Evolutionary conservation across 1,140 invertebrate species (phyloP), one percentile per base, ranked within the genome.

Genomic region (Achroia grisella): DNA sequence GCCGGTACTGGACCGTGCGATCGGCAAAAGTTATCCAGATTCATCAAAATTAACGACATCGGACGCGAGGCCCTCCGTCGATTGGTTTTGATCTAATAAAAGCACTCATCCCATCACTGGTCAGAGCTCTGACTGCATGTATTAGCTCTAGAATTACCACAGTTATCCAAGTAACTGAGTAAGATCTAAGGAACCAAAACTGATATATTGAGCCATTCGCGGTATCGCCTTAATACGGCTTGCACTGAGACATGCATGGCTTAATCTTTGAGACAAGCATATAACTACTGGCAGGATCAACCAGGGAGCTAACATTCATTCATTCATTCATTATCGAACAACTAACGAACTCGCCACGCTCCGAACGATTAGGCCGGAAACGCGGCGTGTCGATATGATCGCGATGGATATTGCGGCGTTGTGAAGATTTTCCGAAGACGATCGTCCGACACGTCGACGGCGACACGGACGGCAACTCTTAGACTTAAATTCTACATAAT

Each of bases 91-190:
- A 84, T 84, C 82, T 86, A 81, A 86, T 93, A 91, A 92, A 91
- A 89, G 88, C 90, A 87, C 88, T 87, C 89, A 88, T 92, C 82
- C 88, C 88, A 87, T 88, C 86, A 86, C 86, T 87, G 88, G 89
- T 89, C 87, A 87, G 88, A 87, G 87, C 86, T 89, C 87, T 87
- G 83, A 88, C 88, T 89, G 91, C 91, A 93, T 91, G 91, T 93
- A 92, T 93, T 92, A 92, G 90, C 92, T 93, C 91, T 92, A 93
- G 91, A 92, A 91, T 93, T 93, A 89, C 91, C 91, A 93, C 93
- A 91, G 93, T 94, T 95, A 94, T 94, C 93, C 92, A 93, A 90
- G 91, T 93, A 93, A n/a, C n/a, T n/a, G n/a, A n/a, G n/a, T n/a
- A n/a, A n/a, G n/a, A n/a, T n/a, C n/a, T n/a, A n/a, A n/a, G n/a